Evolutionary conservation across 2,797 vertebrate genomes (phyloP).

Genomic region (Potorous gilbertii): DNA sequence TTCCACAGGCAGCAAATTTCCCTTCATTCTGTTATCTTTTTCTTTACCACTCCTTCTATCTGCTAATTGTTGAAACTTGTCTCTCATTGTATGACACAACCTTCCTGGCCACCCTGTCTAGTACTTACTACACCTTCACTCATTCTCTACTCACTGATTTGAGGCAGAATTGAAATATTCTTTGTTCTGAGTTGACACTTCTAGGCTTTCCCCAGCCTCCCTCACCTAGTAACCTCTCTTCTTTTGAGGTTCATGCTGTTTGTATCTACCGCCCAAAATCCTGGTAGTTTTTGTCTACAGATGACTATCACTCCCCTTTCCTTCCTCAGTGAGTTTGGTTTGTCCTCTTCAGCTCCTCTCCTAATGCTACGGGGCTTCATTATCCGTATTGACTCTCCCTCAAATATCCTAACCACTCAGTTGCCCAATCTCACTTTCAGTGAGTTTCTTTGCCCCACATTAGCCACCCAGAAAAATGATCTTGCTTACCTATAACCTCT

Average conservation of each 20-base stretch:
- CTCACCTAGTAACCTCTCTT: not conserved
- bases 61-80: not conserved
- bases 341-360: not conserved
- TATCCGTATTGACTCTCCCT: not conserved
- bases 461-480: not conserved
- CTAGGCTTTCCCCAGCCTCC: too few species aligned
- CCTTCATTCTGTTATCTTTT: not conserved
- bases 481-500: not conserved
- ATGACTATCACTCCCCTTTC: not conserved
- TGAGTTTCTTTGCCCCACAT: not conserved
- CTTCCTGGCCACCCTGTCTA: not conserved
- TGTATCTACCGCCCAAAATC: not conserved
- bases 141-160: not conserved
- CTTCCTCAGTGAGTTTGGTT: not conserved
- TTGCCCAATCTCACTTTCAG: not conserved
- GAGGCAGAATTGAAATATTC: not conserved
- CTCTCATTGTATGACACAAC: not conserved
- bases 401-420: not conserved
- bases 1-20: not conserved
- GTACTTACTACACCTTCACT: not conserved
- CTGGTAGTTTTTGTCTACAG: not conserved
- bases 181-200: not conserved
- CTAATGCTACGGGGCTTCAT: not conserved
- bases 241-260: not conserved
- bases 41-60: not conserved